Percentiles rank a stretch among this genome's conserved stretches.
phyloP scores from a whole-genome alignment of 2,113 vertebrate genomes.

The Epinephelus cyanopodus region DNA sequence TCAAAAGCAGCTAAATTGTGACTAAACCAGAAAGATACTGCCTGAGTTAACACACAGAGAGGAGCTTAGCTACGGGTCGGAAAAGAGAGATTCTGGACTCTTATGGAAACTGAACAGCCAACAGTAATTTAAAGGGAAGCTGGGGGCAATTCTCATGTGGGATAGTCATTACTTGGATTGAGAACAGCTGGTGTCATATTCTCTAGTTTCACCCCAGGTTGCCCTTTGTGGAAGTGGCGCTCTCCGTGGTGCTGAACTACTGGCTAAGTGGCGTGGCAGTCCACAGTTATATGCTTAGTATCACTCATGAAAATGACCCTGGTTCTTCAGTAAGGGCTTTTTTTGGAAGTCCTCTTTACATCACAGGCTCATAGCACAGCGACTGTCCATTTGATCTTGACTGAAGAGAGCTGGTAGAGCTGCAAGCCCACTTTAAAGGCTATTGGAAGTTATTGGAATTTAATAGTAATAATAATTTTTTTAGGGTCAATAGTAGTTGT shows the following conservation, averaged over 20 bases:
- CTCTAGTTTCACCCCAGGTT: slow-evolving; percentile 28
- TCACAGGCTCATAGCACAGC: neutral
- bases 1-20: neutral
- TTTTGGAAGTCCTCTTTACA: neutral
- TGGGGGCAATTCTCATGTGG: slow-evolving; percentile 24
- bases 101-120: slow-evolving; percentile 6
- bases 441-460: neutral
- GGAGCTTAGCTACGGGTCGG: neutral
- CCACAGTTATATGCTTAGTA: neutral
- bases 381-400: neutral
- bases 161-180: slow-evolving; percentile 56
- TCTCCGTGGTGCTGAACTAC: slow-evolving; percentile 60
- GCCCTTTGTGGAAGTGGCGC: slow-evolving; percentile 28
- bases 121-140: slow-evolving; percentile 26
- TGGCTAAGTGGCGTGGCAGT: neutral
- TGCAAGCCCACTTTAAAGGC: neutral
- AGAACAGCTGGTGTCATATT: slow-evolving; percentile 54
- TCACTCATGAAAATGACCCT: neutral
- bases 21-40: neutral
- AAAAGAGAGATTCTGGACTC: neutral
- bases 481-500: too few species aligned
- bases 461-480: too few species aligned
- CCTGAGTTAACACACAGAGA: neutral
- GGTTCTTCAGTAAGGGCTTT: neutral
- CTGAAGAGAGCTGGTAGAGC: neutral